Percentiles rank a stretch among this genome's conserved stretches.
Conservation (phyloP, 2,113 vertebrate species). For the Phylloscopus trochiloides region DNA sequence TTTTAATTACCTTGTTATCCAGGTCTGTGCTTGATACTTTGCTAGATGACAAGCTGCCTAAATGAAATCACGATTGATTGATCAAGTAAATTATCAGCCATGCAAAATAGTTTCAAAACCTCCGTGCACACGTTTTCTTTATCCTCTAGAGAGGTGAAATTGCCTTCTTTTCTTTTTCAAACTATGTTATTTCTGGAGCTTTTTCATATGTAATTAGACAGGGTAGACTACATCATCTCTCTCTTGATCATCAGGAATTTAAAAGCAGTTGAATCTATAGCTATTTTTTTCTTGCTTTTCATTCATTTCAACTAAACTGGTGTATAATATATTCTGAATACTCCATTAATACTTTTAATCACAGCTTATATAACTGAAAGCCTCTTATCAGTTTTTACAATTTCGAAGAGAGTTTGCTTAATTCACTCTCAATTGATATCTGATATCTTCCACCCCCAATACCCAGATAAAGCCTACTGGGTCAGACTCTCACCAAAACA, state of each 20-base stretch:
- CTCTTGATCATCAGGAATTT: background rate
- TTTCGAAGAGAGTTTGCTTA: background rate
- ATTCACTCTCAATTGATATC: background rate
- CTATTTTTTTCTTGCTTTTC: background rate
- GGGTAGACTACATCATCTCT: background rate
- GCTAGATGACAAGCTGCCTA: background rate
- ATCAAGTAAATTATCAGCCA: background rate
- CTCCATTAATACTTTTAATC: background rate
- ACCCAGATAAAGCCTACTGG: background rate
- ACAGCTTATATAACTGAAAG: background rate
- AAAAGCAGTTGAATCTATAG: background rate
- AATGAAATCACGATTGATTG: background rate
- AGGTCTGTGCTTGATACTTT: background rate
- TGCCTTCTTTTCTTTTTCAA: background rate
- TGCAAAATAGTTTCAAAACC: background rate
- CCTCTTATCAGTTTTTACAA: background rate
- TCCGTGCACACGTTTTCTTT: rapidly evolving
- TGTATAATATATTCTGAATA: background rate
- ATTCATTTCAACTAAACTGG: background rate
- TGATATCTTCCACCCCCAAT: background rate
- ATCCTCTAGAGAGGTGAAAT: background rate
- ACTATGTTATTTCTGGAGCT: background rate
- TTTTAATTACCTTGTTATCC: background rate
- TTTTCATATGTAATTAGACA: background rate
- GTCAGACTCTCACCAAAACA: background rate